Evolutionary conservation across 2,888 invertebrate species (phyloP).

Genomic region (Subacronicta megacephala): DNA sequence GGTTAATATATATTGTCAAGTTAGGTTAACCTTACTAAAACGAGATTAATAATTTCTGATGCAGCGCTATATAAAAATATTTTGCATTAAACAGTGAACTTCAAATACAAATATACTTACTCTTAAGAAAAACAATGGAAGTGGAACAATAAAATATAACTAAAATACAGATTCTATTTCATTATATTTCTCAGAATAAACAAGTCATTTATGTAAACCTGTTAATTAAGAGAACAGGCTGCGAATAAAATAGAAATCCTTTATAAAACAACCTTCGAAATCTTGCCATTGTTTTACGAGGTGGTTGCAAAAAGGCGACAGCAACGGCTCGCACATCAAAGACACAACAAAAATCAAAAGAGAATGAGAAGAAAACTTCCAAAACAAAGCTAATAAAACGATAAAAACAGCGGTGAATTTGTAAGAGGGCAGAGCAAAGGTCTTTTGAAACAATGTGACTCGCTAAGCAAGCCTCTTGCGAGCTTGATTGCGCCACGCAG

Average conservation of each 20-base stretch:
- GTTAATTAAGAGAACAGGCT: slow-evolving; percentile 51
- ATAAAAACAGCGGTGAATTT: slow-evolving; percentile 79
- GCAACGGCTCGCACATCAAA: slow-evolving; percentile 70
- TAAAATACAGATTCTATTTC: slow-evolving; percentile 3
- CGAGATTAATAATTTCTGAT: too few species aligned
- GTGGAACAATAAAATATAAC: slow-evolving; percentile 5
- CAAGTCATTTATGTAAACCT: slow-evolving; percentile 29
- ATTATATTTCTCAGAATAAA: slow-evolving; percentile 5
- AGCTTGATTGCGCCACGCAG: slow-evolving; percentile 69
- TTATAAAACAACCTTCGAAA: slow-evolving; percentile 50
- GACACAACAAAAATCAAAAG: slow-evolving; percentile 70
- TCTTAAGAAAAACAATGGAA: not conserved
- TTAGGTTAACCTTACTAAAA: too few species aligned
- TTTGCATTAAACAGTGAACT: too few species aligned
- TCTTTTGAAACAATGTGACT: slow-evolving; percentile 78
- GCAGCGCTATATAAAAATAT: too few species aligned
- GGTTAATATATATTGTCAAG: not conserved
- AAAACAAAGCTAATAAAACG: slow-evolving; percentile 82
- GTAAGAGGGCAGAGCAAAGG: slow-evolving; percentile 73
- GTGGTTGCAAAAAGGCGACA: slow-evolving; percentile 49
- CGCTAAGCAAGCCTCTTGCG: slow-evolving; percentile 65
- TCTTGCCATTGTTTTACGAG: slow-evolving; percentile 51
- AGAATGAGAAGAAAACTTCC: slow-evolving; percentile 72
- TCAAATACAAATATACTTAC: not conserved
- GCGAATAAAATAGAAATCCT: slow-evolving; percentile 42